Conservation (phyloP, 2,797 vertebrate genomes). For the Lutjanus argentimaculatus region DNA sequence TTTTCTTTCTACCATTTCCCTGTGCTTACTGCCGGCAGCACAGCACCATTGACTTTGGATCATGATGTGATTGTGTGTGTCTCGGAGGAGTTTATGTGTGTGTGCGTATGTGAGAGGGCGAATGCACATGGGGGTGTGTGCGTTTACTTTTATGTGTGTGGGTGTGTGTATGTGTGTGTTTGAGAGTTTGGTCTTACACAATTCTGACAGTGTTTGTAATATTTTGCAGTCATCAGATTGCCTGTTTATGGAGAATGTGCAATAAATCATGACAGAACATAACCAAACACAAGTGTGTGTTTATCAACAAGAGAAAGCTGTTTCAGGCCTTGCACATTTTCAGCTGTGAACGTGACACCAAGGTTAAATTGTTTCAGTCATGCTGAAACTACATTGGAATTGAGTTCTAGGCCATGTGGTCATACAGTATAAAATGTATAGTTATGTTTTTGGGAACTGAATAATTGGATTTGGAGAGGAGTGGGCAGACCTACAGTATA, state of each 20-base stretch:
- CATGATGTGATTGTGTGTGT: conserved; percentile 21
- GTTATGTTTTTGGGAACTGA: conserved; percentile 19
- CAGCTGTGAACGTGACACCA: conserved; percentile 50
- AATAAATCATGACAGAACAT: conserved; percentile 80
- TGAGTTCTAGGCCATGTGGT: conserved; percentile 10
- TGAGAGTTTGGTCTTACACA: conserved; percentile 62
- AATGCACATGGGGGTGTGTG: conserved; percentile 17
- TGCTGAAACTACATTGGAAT: conserved; percentile 33
- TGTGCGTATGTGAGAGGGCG: not conserved
- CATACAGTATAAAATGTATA: conserved; percentile 12
- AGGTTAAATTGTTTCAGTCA: conserved; percentile 58
- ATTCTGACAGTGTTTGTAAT: conserved; percentile 80
- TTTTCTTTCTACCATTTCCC: conserved; percentile 2
- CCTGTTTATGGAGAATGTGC: conserved; percentile 76
- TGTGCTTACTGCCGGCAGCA: conserved; percentile 33
- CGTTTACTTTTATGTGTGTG: conserved; percentile 21
- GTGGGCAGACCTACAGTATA: not conserved
- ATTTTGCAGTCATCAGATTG: conserved; percentile 76
- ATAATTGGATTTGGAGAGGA: conserved; percentile 30
- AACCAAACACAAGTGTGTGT: conserved; percentile 81
- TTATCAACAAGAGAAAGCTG: conserved; percentile 80
- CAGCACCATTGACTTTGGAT: conserved; percentile 47
- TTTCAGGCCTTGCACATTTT: conserved; percentile 65
- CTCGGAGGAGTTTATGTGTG: conserved; percentile 4
- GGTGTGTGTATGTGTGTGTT: conserved; percentile 24